A percentile compares a stretch with the other conserved stretches of the same genome.
These are phyloP conservation scores for Pachymerium ferrugineum DNA, from an alignment of 2,888 invertebrate species.

Conservation along the genomic window DNA sequence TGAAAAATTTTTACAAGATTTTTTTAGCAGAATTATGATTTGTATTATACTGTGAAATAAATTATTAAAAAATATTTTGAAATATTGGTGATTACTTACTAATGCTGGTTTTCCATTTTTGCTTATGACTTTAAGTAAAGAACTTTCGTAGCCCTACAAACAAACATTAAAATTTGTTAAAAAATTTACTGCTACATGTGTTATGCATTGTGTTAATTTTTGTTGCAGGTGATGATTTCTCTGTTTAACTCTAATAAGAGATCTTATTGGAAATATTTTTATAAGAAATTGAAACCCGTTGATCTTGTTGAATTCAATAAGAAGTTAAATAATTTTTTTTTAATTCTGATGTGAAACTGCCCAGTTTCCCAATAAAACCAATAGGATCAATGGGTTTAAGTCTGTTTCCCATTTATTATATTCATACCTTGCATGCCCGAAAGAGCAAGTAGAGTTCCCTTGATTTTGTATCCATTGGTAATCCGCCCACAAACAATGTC, in stretches of 20 bases:
- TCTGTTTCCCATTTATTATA: neutral
- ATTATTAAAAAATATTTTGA: too few species aligned
- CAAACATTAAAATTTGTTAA: slow-evolving; percentile 12
- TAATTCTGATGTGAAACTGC: too few species aligned
- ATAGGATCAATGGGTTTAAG: neutral
- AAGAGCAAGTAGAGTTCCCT: slow-evolving; percentile 97
- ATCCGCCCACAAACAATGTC: slow-evolving; percentile 97
- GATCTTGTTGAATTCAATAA: too few species aligned
- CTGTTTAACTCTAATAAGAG: too few species aligned
- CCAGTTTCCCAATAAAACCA: neutral
- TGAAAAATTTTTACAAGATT: too few species aligned
- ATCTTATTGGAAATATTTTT: too few species aligned
- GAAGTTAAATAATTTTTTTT: too few species aligned
- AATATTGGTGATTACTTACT: slow-evolving; percentile 62
- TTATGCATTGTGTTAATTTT: neutral
- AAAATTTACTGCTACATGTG: neutral
- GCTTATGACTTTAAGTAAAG: slow-evolving; percentile 97
- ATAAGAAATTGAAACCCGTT: too few species aligned
- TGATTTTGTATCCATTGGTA: slow-evolving; percentile 99
- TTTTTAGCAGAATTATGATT: too few species aligned
- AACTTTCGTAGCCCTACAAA: slow-evolving; percentile 93
- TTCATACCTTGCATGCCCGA: slow-evolving; percentile 93
- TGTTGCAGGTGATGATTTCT: neutral
- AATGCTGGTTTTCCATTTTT: slow-evolving; percentile 99
- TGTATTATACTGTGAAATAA: too few species aligned